Percentiles rank a stretch among this genome's conserved stretches.
These are phyloP conservation scores for Ranitomeya imitator DNA, from an alignment of 2,113 vertebrate genomes.

Conservation along the genomic window DNA sequence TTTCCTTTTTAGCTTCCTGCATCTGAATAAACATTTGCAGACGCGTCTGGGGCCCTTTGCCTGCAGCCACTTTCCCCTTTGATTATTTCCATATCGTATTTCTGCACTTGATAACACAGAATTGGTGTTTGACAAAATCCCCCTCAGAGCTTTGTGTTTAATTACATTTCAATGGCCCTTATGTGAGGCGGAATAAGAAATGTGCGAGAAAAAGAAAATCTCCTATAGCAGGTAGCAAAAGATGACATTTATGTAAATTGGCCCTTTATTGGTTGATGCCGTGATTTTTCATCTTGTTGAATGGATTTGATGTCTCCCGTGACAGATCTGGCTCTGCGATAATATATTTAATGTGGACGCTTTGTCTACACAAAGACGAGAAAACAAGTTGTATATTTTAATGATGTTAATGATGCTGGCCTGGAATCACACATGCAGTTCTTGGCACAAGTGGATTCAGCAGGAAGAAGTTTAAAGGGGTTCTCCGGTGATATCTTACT, in stretches of 20 bases:
- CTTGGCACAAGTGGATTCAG: no score
- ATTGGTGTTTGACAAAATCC: constrained; percentile 36
- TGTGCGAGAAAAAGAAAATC: not conserved
- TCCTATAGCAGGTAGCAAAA: not conserved
- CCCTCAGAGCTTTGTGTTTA: constrained; percentile 9
- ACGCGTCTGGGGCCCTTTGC: constrained; percentile 33
- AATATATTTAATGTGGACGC: not conserved
- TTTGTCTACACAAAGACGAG: not conserved
- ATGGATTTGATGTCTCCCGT: not conserved
- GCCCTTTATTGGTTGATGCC: not conserved
- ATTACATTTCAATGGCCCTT: constrained; percentile 46
- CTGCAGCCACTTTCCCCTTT: constrained; percentile 5
- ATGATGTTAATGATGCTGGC: no score
- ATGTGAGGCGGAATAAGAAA: constrained; percentile 6
- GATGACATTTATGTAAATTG: constrained; percentile 7
- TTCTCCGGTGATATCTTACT: no score
- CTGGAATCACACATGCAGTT: no score
- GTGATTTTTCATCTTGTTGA: not conserved
- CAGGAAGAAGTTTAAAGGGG: no score
- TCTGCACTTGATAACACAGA: constrained; percentile 28
- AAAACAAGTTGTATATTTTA: no score
- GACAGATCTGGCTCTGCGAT: not conserved
- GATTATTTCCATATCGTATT: constrained; percentile 40
- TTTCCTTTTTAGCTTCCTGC: constrained; percentile 12
- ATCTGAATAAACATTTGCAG: constrained; percentile 52